Conservation (phyloP, 2,113 vertebrate genomes). For the Colossoma macropomum region DNA sequence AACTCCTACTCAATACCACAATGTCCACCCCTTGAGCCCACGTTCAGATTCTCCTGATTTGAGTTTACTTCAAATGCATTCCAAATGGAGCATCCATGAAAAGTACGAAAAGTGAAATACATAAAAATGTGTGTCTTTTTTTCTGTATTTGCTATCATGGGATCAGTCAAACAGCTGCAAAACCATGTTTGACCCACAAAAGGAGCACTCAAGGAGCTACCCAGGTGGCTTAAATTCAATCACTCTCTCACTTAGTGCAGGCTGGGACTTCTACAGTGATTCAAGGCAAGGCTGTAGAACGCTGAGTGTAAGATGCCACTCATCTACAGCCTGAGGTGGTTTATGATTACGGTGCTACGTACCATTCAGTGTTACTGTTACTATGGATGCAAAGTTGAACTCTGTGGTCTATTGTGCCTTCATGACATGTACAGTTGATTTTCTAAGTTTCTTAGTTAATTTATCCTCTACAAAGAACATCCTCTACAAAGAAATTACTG, state of each 20-base stretch:
- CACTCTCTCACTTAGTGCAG: background rate
- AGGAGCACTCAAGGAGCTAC: conserved; percentile 16
- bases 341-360: background rate
- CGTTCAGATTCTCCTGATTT: background rate
- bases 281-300: background rate
- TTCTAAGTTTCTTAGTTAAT: too few relatives aligned
- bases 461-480: too few relatives aligned
- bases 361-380: background rate
- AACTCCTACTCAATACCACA: background rate
- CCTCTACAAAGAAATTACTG: too few relatives aligned
- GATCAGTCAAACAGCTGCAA: conserved; percentile 13
- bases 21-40: background rate
- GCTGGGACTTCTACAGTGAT: background rate
- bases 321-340: background rate
- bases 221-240: background rate
- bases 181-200: conserved; percentile 5
- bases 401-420: background rate
- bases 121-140: background rate
- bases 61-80: background rate
- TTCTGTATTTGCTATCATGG: background rate
- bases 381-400: background rate
- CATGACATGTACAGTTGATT: too few relatives aligned
- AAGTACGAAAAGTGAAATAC: background rate
- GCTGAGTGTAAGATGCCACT: conserved; percentile 1
- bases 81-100: background rate